Evolutionary conservation across 2,888 invertebrate genomes (phyloP).

Genomic region (Sarcophaga variegata): DNA sequence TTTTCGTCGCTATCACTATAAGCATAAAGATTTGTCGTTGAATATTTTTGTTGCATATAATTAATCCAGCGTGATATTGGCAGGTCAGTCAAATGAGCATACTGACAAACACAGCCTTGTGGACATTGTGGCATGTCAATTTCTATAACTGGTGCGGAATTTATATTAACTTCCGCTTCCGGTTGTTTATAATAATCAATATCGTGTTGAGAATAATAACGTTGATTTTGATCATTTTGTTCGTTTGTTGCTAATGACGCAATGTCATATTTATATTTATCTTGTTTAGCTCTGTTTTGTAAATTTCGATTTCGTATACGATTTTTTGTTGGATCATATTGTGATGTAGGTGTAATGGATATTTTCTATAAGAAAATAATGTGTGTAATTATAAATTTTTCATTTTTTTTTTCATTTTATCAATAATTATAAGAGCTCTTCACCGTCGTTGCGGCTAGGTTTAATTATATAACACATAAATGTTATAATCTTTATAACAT

Average conservation of each 20-base stretch:
- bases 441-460: too few species aligned
- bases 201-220: slow-evolving; percentile 29
- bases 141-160: slow-evolving; percentile 69
- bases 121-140: slow-evolving; percentile 81
- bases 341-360: slow-evolving; percentile 11
- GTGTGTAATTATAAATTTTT: too few species aligned
- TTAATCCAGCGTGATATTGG: slow-evolving; percentile 83
- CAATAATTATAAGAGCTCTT: too few species aligned
- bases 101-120: slow-evolving; percentile 83
- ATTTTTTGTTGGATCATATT: slow-evolving; percentile 3
- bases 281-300: slow-evolving; percentile 15
- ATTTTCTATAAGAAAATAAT: slow-evolving; percentile 33
- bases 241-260: slow-evolving; percentile 14
- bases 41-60: slow-evolving; percentile 72
- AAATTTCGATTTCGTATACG: neutral
- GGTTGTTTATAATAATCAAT: slow-evolving; percentile 43
- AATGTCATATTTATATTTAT: slow-evolving; percentile 51
- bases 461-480: neutral
- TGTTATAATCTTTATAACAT: neutral
- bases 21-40: slow-evolving; percentile 9
- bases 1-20: slow-evolving; percentile 35
- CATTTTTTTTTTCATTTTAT: too few species aligned
- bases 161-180: slow-evolving; percentile 60
- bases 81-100: slow-evolving; percentile 83
- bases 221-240: slow-evolving; percentile 34